These are phyloP conservation scores for Hippocampus abdominalis DNA, from an alignment of 2,113 vertebrate genomes.

Conservation along the genomic window DNA sequence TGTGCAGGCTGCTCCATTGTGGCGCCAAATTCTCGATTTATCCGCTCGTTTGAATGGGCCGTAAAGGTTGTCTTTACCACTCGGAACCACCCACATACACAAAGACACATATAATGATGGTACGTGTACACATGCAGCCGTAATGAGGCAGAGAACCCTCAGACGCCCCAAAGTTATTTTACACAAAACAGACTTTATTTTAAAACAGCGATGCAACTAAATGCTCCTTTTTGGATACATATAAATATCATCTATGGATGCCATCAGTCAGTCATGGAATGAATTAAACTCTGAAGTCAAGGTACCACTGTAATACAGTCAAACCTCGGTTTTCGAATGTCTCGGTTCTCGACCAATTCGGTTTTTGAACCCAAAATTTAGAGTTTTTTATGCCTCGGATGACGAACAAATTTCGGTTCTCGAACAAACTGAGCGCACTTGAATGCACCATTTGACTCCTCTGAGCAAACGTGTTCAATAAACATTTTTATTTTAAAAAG, in stretches of 20 bases:
- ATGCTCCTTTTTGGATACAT: background rate
- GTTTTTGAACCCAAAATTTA: no score
- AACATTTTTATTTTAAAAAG: no score
- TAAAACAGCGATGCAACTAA: conserved; percentile 8
- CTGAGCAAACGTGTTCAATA: no score
- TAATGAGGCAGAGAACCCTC: conserved; percentile 26
- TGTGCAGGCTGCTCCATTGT: conserved; percentile 36
- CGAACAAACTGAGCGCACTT: no score
- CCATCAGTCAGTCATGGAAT: no score
- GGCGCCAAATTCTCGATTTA: conserved; percentile 13
- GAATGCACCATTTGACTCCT: no score
- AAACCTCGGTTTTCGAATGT: no score
- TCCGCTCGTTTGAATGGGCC: background rate
- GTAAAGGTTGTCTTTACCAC: conserved; percentile 8
- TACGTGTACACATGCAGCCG: conserved; percentile 10
- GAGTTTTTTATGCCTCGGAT: no score
- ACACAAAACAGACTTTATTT: conserved; percentile 21
- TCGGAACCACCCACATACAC: conserved; percentile 7
- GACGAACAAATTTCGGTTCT: no score
- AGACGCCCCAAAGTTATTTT: conserved; percentile 28
- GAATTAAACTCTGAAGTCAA: no score
- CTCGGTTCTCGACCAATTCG: no score
- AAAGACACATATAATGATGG: conserved; percentile 4
- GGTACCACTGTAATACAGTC: no score
- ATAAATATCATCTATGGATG: background rate